phyloP scores from a whole-genome alignment of 2,797 vertebrate species.

The Clarias platycephalus region DNA sequence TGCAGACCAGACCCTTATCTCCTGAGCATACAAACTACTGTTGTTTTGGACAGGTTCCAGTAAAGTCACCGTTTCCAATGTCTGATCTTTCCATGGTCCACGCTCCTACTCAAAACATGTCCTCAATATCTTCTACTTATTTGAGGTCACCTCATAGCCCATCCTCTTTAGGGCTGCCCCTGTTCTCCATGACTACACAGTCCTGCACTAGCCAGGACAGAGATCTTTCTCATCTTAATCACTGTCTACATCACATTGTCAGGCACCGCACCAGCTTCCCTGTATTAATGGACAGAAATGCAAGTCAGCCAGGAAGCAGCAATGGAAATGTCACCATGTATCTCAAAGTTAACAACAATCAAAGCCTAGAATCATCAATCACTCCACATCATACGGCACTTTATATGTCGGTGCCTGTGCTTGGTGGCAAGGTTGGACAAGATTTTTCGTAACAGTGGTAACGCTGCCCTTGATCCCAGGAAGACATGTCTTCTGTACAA shows the following conservation, averaged over 20 bases:
- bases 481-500: neutral
- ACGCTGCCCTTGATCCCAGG: neutral
- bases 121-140: slow-evolving; percentile 11
- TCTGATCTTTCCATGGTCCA: neutral
- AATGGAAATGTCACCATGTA: slow-evolving; percentile 14
- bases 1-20: slow-evolving; percentile 39
- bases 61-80: neutral
- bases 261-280: slow-evolving; percentile 68
- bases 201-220: slow-evolving; percentile 54
- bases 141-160: slow-evolving; percentile 27
- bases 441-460: slow-evolving; percentile 54
- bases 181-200: neutral
- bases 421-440: slow-evolving; percentile 56
- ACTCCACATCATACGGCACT: slow-evolving; percentile 53
- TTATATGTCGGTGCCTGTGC: slow-evolving; percentile 35
- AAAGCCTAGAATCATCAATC: slow-evolving; percentile 52
- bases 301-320: slow-evolving; percentile 36
- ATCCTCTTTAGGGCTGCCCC: slow-evolving; percentile 23
- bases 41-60: neutral
- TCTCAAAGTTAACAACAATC: slow-evolving; percentile 39
- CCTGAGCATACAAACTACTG: slow-evolving; percentile 26
- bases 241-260: slow-evolving; percentile 72
- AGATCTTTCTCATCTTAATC: slow-evolving; percentile 70
- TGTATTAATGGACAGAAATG: slow-evolving; percentile 56
- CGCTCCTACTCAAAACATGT: slow-evolving; percentile 10